Evolutionary conservation across 2,888 invertebrate species (phyloP).

Genomic region (Scaptomyza reducta): DNA sequence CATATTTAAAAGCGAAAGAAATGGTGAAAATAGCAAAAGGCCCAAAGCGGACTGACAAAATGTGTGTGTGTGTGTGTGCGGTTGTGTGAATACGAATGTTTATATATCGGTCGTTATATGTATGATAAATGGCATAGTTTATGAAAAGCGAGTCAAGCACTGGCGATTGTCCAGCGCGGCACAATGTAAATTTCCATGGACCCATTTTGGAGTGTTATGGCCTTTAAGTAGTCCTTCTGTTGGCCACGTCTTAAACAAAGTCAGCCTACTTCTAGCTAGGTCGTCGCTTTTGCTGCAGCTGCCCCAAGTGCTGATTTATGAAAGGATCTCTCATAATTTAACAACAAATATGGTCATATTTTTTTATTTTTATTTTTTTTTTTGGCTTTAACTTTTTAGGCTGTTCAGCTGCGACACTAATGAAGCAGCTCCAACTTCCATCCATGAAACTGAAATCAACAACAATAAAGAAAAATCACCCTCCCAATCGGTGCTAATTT

Average conservation of each 20-base stretch:
- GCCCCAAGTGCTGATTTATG: slow-evolving; percentile 68
- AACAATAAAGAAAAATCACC: slow-evolving; percentile 18
- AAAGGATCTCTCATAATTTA: slow-evolving; percentile 80
- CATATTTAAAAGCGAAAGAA: slow-evolving; percentile 72
- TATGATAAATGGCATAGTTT: slow-evolving; percentile 82
- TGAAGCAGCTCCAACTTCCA: slow-evolving; percentile 53
- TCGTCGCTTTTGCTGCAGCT: slow-evolving; percentile 45
- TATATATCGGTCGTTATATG: slow-evolving; percentile 49
- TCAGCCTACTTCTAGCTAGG: slow-evolving; percentile 56
- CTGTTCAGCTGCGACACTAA: slow-evolving; percentile 43
- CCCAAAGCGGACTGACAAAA: slow-evolving; percentile 64
- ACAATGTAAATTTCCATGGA: slow-evolving; percentile 75
- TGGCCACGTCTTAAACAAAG: slow-evolving; percentile 44
- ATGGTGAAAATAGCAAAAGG: slow-evolving; percentile 72
- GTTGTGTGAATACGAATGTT: slow-evolving; percentile 42
- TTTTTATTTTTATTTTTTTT: slow-evolving; percentile 25
- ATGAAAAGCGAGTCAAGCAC: slow-evolving; percentile 64
- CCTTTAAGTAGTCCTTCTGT: slow-evolving; percentile 58
- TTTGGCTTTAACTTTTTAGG: slow-evolving; percentile 72
- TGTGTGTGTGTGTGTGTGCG: slow-evolving; percentile 50
- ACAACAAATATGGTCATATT: slow-evolving; percentile 81
- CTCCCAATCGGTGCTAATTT: slow-evolving; percentile 60
- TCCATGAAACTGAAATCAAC: slow-evolving; percentile 50
- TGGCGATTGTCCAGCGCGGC: slow-evolving; percentile 68
- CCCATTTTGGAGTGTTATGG: slow-evolving; percentile 65